Conservation (phyloP, 2,797 vertebrate genomes). For the Gila robusta region DNA sequence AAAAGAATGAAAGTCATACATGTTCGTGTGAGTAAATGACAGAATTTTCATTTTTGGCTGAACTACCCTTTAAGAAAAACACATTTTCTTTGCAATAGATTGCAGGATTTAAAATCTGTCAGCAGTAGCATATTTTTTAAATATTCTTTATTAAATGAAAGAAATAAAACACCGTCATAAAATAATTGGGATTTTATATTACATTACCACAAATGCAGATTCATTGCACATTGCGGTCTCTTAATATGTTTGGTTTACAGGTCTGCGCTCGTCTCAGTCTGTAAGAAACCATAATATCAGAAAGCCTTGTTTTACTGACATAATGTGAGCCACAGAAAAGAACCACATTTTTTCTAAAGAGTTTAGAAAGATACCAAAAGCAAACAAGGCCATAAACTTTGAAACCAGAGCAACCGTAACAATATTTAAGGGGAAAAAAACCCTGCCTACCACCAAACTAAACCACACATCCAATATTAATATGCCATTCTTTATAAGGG, state of each 20-base stretch:
- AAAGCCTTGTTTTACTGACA: conserved; percentile 12
- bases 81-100: neutral
- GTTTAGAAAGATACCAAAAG: neutral
- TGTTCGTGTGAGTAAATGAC: neutral
- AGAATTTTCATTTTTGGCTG: neutral
- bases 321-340: conserved; percentile 26
- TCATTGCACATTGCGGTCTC: conserved; percentile 25
- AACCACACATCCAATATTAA: neutral
- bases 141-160: conserved; percentile 30
- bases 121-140: neutral
- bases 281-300: neutral
- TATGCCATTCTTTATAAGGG: neutral
- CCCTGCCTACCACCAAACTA: neutral
- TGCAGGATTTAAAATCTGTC: conserved; percentile 1
- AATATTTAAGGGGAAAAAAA: conserved; percentile 40
- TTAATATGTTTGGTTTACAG: conserved; percentile 10
- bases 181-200: neutral
- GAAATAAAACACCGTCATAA: conserved; percentile 3
- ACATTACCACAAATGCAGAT: neutral
- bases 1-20: neutral
- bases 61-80: neutral
- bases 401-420: neutral
- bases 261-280: neutral
- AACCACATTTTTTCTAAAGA: neutral
- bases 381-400: conserved; percentile 15